Evolutionary conservation across 37 sponge, comb jelly and placozoan species (phyloP), one percentile per base, ranked within the genome.

Genomic region (Dysidea cf. avara): DNA sequence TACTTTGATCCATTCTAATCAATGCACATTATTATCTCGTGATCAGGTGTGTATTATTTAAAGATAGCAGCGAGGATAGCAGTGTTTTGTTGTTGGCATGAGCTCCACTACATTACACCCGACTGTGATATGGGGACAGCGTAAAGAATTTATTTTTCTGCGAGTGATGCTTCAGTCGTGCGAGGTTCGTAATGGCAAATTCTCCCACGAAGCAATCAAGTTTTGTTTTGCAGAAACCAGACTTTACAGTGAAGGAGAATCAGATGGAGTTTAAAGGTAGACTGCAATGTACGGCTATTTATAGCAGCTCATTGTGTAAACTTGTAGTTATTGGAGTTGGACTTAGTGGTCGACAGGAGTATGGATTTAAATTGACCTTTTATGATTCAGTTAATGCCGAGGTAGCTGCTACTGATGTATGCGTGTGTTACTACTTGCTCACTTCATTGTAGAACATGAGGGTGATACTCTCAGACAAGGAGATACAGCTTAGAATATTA

Each of bases 211-310:
- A 1, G 33, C 29, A 38, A 18, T 18, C 43, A 22, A 7, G 46
- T 25, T n/a, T 24, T 53, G 56, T 3, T 22, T 51, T 78, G 47
- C 38, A 90, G 91, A 76, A 77, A 73, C 91, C 91, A 7, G 91
- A 90, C 53, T 84, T 84, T 40, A 57, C 64, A 7, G 64, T 90
- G 35, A 49, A 53, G 17, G 86, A 81, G 37, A 48, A 74, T 18
- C 68, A 81, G 35, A 85, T 90, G 78, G 68, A 63, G 1, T 90
- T 90, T 78, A 90, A 84, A 66, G 67, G 87, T 86, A 34, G n/a
- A n/a, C n/a, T 30, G 75, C 32, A 29, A 35, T 6, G 9, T 68
- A 43, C 9, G 9, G 5, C 9, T 12, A 9, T 43, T 43, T 24
- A 7, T 24, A 28, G 7, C 64, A 18, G n/a, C 35, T 54, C 7